Conservation (phyloP, 2,113 vertebrate genomes). For the Raja brachyura region DNA sequence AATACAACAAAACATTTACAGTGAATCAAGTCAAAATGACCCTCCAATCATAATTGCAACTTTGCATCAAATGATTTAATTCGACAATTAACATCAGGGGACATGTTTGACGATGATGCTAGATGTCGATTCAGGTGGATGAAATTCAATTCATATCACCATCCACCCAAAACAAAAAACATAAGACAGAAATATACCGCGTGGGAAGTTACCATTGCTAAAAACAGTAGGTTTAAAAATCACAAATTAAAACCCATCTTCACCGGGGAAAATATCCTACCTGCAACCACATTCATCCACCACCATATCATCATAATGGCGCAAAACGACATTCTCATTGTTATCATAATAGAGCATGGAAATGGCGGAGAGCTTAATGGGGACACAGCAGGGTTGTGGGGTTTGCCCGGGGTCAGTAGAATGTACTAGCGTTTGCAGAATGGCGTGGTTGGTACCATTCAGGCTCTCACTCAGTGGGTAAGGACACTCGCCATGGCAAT, state of each 20-base stretch:
- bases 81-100: not conserved
- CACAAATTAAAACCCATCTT: not conserved
- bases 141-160: not conserved
- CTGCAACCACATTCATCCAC: conserved; percentile 91
- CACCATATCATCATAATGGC: conserved; percentile 93
- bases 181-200: not conserved
- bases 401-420: conserved; percentile 65
- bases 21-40: not conserved
- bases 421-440: conserved; percentile 84
- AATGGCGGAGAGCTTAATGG: conserved; percentile 78
- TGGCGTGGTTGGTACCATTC: conserved; percentile 86
- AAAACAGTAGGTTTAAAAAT: no score
- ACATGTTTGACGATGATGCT: not conserved
- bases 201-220: not conserved
- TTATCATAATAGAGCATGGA: conserved; percentile 95
- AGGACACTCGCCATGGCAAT: conserved; percentile 81
- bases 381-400: conserved; percentile 83
- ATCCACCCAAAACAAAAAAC: not conserved
- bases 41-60: not conserved
- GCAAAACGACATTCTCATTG: conserved; percentile 85
- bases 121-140: not conserved
- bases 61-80: not conserved
- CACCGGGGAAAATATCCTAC: conserved; percentile 47
- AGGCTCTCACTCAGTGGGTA: conserved; percentile 73
- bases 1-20: not conserved